Evolutionary conservation across 2,888 invertebrate genomes (phyloP), one percentile per base, ranked within the genome.

Genomic region (Plebejus melissa): DNA sequence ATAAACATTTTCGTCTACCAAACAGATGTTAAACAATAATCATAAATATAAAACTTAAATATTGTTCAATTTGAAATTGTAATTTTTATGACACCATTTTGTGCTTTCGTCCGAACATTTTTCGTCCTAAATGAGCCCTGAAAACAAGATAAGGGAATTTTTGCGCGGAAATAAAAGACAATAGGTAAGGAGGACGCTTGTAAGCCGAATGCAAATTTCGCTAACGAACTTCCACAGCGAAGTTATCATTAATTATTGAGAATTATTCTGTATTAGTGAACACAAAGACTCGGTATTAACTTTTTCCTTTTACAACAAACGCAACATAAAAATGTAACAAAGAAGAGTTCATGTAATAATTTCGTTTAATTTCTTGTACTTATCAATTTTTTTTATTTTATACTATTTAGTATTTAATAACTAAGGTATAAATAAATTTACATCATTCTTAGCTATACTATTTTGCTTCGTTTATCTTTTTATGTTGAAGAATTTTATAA

Each of bases 211-310:
- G 72, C 50, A 72, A 72, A 72, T 72, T 72, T 72, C 54, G 54
- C 54, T 72, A 72, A 72, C 72, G 72, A 72, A 72, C 72, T 72
- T 50, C 72, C 54, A 50, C 46, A 22, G 72, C 5, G 54, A 72
- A 72, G 72, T 72, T 72, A 72, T 54, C 72, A 54, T 72, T 72
- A 72, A 72, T 72, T 72, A 72, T 72, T 72, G 50, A 72, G 72
- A 72, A 72, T 72, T 54, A 72, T 72, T 72, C 72, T 72, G 72
- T 72, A 46, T 72, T 72, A 72, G 32, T 65, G 72, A 72, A 54
- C 71, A 71, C 72, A 72, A 71, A 71, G 72, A 50, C 54, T 72
- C 32, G 32, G 54, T 16, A 65, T 32, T 36, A 65, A 65, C 32
- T 72, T 72, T 50, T 50, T 72, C 28, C 16, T 72, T 46, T 72